These are phyloP conservation scores for Chionomys nivalis DNA, from an alignment of 2,113 vertebrate species.

Conservation along the genomic window DNA sequence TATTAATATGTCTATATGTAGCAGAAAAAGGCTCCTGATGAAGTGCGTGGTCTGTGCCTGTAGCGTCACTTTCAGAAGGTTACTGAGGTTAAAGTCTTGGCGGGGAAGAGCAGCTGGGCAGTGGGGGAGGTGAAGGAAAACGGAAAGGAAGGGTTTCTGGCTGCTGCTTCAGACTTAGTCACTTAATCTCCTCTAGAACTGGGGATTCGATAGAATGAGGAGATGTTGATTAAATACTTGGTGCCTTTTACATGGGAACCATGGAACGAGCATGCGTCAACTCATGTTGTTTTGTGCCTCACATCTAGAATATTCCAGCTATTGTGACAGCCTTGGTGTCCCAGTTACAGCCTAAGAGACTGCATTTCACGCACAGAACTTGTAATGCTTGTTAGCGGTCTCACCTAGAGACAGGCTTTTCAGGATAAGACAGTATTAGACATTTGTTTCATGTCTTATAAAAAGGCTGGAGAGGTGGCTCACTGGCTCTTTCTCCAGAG, in stretches of 20 bases:
- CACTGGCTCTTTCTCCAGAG: neutral
- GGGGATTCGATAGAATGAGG: neutral
- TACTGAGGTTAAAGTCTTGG: neutral
- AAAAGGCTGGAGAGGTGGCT: neutral
- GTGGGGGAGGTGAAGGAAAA: neutral
- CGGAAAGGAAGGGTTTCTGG: neutral
- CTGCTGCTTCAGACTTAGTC: neutral
- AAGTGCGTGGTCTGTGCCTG: neutral
- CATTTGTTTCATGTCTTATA: neutral
- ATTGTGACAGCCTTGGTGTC: neutral
- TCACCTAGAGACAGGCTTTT: slow-evolving; percentile 21
- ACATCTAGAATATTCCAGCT: neutral
- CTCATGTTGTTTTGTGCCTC: neutral
- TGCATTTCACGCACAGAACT: slow-evolving; percentile 36
- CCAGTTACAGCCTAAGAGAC: neutral
- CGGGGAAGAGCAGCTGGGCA: neutral
- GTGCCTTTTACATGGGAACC: neutral
- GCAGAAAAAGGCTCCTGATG: neutral
- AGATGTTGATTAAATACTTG: neutral
- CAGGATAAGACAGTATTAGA: neutral
- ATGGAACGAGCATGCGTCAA: slow-evolving; percentile 1
- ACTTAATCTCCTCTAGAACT: neutral
- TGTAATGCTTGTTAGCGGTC: neutral
- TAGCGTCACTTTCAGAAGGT: neutral
- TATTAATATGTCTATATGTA: neutral